Base-by-base conservation (phyloP, 2,113 vertebrate genomes). In the Lepus europaeus region DNA sequence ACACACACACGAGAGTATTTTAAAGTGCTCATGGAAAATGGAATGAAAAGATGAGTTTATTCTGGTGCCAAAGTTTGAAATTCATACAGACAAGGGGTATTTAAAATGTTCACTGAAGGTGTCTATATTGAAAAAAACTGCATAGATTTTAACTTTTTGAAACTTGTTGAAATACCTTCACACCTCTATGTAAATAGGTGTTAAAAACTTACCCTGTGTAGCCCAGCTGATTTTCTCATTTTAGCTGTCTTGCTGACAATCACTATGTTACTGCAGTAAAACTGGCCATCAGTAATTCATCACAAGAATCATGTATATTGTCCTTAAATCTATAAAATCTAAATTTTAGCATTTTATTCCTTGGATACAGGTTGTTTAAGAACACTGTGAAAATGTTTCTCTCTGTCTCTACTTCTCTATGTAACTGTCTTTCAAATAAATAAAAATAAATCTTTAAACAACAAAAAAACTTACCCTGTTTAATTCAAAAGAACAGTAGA, bases 301-400 rank as follows among this genome's bases (percentile, higher is more conserved):
- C n/a, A 84, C 11, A 89, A 81, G 27, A 10, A 64, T 9, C 49
- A 79, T n/a, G 59, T 85, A 59, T 86, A 85, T 51, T 90, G 33
- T 66, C 17, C 25, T 63, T 87, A 91, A 89, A 79, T 73, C 17
- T 61, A 31, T 89, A 78, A 74, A 91, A 79, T 83, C 33, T 83
- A 4, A 53, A 89, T 63, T 61, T n/a, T 76, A 76, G 89, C 80
- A 70, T 45, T 33, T 66, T 61, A 72, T 89, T 86, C 88, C 14
- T 76, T 78, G 73, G 79, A 22, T 70, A 36, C 6, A 86, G 31
- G 31, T 78, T 74, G 85, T 78, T 88, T 51, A 95, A 76, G 95
- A 92, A 88, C 25, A 70, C 12, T 49, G 16, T 72, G n/a, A 82
- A 84, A 89, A 92, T 83, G 56, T 17, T 45, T 45, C 45, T 45